phyloP scores from a whole-genome alignment of 2,888 invertebrate species.

The Campaea margaritaria region DNA sequence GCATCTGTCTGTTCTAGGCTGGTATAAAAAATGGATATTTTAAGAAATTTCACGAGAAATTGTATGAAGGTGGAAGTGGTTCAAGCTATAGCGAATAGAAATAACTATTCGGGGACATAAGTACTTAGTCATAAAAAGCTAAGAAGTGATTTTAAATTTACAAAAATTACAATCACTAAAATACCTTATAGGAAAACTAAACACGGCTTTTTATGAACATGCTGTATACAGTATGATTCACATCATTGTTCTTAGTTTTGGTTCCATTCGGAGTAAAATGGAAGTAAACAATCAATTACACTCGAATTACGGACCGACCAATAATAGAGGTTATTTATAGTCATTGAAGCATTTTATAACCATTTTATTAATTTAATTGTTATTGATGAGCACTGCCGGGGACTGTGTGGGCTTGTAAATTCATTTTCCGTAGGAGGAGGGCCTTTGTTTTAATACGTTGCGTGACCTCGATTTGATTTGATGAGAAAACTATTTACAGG shows the following conservation, averaged over 20 bases:
- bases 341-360: slow-evolving; percentile 78
- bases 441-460: slow-evolving; percentile 55
- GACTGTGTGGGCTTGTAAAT: slow-evolving; percentile 68
- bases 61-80: no score
- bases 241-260: slow-evolving; percentile 73
- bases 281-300: slow-evolving; percentile 81
- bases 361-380: slow-evolving; percentile 81
- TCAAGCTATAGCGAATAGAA: no score
- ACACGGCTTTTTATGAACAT: slow-evolving; percentile 36
- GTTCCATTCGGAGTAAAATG: slow-evolving; percentile 78
- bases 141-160: no score
- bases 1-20: no score
- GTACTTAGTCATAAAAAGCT: no score
- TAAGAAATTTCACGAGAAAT: no score
- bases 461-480: slow-evolving; percentile 31
- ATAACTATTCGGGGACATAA: no score
- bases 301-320: slow-evolving; percentile 73
- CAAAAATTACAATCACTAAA: not conserved
- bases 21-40: no score
- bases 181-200: not conserved
- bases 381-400: slow-evolving; percentile 70
- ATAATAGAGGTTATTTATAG: slow-evolving; percentile 81
- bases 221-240: slow-evolving; percentile 71
- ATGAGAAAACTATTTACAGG: slow-evolving; percentile 26
- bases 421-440: slow-evolving; percentile 57